Evolutionary conservation across 2,888 invertebrate species (phyloP), one percentile per base, ranked within the genome.

Genomic region (Drosophila borborema): DNA sequence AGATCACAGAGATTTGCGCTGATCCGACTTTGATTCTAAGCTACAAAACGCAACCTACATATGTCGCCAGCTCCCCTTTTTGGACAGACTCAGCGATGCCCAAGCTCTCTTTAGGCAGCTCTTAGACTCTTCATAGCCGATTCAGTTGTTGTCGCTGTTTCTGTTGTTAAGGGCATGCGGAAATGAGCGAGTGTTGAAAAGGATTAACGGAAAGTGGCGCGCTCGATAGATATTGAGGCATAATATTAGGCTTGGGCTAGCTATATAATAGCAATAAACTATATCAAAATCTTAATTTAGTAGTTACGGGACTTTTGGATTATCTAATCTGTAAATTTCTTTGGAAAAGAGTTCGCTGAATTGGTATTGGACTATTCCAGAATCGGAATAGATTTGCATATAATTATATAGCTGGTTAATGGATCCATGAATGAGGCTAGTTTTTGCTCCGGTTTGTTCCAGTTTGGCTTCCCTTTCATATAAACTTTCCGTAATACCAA

Each of bases 1-100:
- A 90, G 86, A 86, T 86, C 86, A 90, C 77, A 86, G 90, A 89
- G 90, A 81, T 86, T 89, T 80, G 77, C 84, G 81, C 81, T 90
- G 90, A 90, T 86, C 86, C 90, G 86, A 90, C 86, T 79, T 82
- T 77, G 80, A 87, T 82, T 85, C 82, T 89, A 88, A 89, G 85
- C 90, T 73, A 75, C 86, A 73, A 85, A 85, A 77, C 82, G 88
- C 90, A 89, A 89, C 85, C 90, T 82, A 85, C 90, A 88, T 90
- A 82, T 82, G 78, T 82, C 82, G 72, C 82, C 67, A 67, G 78
- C 65, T 67, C 81, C 67, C 72, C 41, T 6, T 28, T 56, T 56
- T 18, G 64, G 28, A 20, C 51, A 18, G 45, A 53, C 31, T 51
- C 46, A 10, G 8, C 28, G 45, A 16, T 16, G 40, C 18, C 55